Evolutionary conservation across 2,888 invertebrate species (phyloP).

Genomic region (Aphidius colemani): DNA sequence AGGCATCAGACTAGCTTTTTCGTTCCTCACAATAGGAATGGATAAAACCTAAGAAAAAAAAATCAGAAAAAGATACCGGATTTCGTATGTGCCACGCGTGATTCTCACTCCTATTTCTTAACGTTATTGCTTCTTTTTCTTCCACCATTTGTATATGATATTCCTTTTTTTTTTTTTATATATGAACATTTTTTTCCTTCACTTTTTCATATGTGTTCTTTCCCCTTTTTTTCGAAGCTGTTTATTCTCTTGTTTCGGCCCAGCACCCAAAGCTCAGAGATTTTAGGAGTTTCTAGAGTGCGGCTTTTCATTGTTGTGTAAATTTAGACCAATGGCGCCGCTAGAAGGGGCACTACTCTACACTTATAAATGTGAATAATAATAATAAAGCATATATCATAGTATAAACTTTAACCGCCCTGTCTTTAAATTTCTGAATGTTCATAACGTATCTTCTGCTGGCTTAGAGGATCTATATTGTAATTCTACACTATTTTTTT

Average conservation of each 20-base stretch:
- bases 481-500: no score
- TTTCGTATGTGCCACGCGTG: constrained; percentile 28
- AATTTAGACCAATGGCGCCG: constrained; percentile 59
- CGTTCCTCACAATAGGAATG: constrained; percentile 10
- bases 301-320: constrained; percentile 58
- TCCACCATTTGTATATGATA: constrained; percentile 26
- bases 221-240: not conserved
- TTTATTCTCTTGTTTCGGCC: constrained; percentile 25
- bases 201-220: constrained; percentile 19
- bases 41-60: constrained; percentile 22
- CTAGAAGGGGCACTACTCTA: constrained; percentile 47
- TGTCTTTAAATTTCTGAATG: not conserved
- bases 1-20: constrained; percentile 20
- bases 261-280: constrained; percentile 45
- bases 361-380: constrained; percentile 58
- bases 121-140: constrained; percentile 33
- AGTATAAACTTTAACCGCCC: constrained; percentile 43
- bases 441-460: not conserved
- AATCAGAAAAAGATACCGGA: constrained; percentile 23
- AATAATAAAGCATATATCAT: constrained; percentile 41
- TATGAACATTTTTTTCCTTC: constrained; percentile 28
- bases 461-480: no score
- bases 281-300: constrained; percentile 57
- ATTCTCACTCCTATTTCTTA: constrained; percentile 25
- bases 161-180: constrained; percentile 24